Base-by-base conservation (phyloP, 2,888 invertebrate genomes). In the Choreutis nemorana region DNA sequence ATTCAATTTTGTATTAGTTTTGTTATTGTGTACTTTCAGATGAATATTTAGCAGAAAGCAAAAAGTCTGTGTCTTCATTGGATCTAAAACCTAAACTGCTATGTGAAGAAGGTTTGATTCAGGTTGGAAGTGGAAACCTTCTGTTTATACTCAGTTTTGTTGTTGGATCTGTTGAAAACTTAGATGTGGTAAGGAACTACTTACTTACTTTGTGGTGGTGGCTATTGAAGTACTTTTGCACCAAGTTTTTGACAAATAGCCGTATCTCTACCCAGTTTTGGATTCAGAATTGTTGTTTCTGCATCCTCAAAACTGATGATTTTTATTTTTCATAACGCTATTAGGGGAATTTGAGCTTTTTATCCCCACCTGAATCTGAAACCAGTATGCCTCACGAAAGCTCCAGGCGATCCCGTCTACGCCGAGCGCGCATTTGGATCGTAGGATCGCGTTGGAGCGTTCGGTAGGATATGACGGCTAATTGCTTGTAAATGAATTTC, bases 61-160 rank as follows among this genome's bases (percentile, higher is more conserved):
- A 66, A 44, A 71, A 55, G 34, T 50, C 62, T 2, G 58, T 47
- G 0, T 42, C 62, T 0, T 51, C 64, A 0, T 50, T 52, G 0
- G 67, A 73, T 5, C 46, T 81, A 1, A 65, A 75, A 6, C 70
- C 83, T 0, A 63, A 59, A 28, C 54, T 82, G 31, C 38, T 81
- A 1, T 78, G 77, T 33, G 81, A 77, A 1, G 75, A 83, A 33
- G 83, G 83, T 0, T 73, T 77, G 28, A 83, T 84, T 30, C 78
- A 81, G 38, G 63, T 84, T 16, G 84, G 84, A 0, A 41, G 40
- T 1, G 75, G 70, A 0, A 61, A 55, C 16, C 59, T 80, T 7
- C 46, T 68, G 22, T 86, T 83, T 50, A 43, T 82, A 1, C 60
- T 87, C 3, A 81, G 75, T 37, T 66, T 87, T 14, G 64, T 79